Percentiles rank a stretch among this genome's conserved stretches.
Evolutionary conservation across 1,140 invertebrate species (phyloP).

Genomic region (Sycophila sp.): DNA sequence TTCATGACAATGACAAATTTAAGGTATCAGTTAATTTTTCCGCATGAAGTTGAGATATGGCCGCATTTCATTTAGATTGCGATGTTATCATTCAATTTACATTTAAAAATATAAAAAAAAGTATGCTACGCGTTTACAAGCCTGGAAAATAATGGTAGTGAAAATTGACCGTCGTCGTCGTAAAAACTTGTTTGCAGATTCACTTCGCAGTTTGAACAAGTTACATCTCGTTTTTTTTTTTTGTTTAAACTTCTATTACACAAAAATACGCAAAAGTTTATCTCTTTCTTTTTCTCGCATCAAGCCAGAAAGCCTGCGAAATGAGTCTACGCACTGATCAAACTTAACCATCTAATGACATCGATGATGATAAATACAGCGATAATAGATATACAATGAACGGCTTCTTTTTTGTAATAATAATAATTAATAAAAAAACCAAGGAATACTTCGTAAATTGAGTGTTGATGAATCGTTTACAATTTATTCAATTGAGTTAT

Average conservation of each 20-base stretch:
- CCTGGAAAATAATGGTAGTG: conserved; percentile 31
- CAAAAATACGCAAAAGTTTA: conserved; percentile 32
- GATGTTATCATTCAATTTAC: background rate
- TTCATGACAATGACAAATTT: conserved; percentile 48
- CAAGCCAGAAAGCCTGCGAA: conserved; percentile 34
- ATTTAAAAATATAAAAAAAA: conserved; percentile 23
- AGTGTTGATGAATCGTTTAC: conserved; percentile 17
- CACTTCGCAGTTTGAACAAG: conserved; percentile 30
- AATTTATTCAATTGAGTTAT: conserved; percentile 3
- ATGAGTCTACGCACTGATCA: conserved; percentile 7
- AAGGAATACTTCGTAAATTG: conserved; percentile 2
- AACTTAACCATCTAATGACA: conserved; percentile 5
- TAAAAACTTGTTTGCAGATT: conserved; percentile 18
- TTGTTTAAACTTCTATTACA: conserved; percentile 13
- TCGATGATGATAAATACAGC: conserved; percentile 28
- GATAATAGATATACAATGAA: conserved; percentile 25
- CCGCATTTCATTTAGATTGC: conserved; percentile 54
- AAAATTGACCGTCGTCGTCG: conserved; percentile 4
- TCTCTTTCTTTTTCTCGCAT: conserved; percentile 30
- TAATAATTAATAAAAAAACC: background rate
- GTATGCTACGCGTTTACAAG: conserved; percentile 24
- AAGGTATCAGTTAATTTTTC: conserved; percentile 46
- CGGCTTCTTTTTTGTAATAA: conserved; percentile 5
- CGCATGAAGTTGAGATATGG: conserved; percentile 51
- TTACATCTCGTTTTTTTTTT: conserved; percentile 14